Conservation (phyloP, 2,113 vertebrate genomes). For the Pao palembangensis region DNA sequence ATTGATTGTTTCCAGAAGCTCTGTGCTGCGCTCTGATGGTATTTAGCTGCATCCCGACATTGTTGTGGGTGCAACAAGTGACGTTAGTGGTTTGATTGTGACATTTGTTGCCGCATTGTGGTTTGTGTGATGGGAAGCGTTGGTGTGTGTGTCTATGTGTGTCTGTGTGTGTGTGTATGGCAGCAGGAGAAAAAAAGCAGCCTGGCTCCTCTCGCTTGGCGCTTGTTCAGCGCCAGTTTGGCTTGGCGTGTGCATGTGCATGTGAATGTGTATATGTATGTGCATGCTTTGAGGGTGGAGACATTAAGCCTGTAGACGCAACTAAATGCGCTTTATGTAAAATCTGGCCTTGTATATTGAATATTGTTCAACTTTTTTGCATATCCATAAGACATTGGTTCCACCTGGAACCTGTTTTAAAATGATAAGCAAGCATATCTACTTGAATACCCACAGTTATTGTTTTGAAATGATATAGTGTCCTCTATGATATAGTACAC, state of each 20-base stretch:
- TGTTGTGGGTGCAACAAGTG: constrained; percentile 44
- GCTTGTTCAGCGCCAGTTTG: constrained; percentile 59
- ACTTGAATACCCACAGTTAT: too few relatives aligned
- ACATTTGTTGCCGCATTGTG: constrained; percentile 40
- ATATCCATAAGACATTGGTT: too few relatives aligned
- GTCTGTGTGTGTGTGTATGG: not conserved
- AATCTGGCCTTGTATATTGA: too few relatives aligned
- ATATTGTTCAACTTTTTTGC: too few relatives aligned
- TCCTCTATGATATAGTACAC: too few relatives aligned
- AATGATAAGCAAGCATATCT: too few relatives aligned
- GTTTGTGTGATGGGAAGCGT: constrained; percentile 24
- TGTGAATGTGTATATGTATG: not conserved
- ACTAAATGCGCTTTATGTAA: constrained; percentile 5
- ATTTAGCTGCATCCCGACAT: constrained; percentile 22
- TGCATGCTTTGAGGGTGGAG: constrained; percentile 61
- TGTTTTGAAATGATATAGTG: too few relatives aligned
- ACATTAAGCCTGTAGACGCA: constrained; percentile 49
- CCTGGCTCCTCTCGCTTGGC: constrained; percentile 22
- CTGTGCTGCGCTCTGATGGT: constrained; percentile 27
- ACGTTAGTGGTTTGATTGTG: constrained; percentile 38
- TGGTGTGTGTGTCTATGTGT: constrained; percentile 9
- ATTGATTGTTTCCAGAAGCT: constrained; percentile 35
- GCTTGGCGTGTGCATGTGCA: constrained; percentile 5
- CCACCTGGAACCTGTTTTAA: too few relatives aligned
- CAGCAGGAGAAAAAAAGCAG: not conserved